Evolutionary conservation across 2,888 invertebrate genomes (phyloP), one percentile per base, ranked within the genome.

Genomic region (Cactoblastis cactorum): DNA sequence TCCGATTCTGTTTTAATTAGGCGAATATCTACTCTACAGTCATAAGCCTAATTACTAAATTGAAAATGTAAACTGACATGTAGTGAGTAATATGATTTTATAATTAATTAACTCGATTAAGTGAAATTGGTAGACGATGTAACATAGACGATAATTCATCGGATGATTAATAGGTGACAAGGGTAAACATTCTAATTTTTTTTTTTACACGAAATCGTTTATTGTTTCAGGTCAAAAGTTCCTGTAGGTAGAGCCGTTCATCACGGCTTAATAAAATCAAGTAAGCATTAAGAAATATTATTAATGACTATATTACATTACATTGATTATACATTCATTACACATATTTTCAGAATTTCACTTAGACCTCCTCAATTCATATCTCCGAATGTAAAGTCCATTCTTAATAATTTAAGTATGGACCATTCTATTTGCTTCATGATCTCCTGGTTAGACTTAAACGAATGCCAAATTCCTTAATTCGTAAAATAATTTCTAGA

Each of bases 221-320:
- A 76, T 73, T 67, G 66, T 83, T 83, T 51, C 85, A 87, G 87
- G 79, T 83, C 71, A 67, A 77, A 71, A 82, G 83, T 83, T 84
- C 86, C 86, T 85, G 77, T 70, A 62, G 69, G 77, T 70, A 62
- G 69, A 74, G 83, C 78, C 83, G 80, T 81, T 80, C 76, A 65
- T 65, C 70, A 69, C 77, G 82, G 78, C 79, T 77, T 71, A 73
- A 73, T 71, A 68, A 74, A 43, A 77, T 75, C 74, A 82, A 82
- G 87, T 86, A 52, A 52, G 47, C 50, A 39, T 55, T 55, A 46
- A 55, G 45, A 14, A 11, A 17, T 4, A 1, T 35, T 11, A 22
- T 22, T 6, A 22, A 6, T 22, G 6, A 22, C 22, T 22, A 22
- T 6, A 6, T 22, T 22, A 22, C 6, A 6, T 6, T 22, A 3